These are phyloP conservation scores for Sinodicranocentrus sp. DNA, from an alignment of 2,888 invertebrate genomes.

Conservation along the genomic window DNA sequence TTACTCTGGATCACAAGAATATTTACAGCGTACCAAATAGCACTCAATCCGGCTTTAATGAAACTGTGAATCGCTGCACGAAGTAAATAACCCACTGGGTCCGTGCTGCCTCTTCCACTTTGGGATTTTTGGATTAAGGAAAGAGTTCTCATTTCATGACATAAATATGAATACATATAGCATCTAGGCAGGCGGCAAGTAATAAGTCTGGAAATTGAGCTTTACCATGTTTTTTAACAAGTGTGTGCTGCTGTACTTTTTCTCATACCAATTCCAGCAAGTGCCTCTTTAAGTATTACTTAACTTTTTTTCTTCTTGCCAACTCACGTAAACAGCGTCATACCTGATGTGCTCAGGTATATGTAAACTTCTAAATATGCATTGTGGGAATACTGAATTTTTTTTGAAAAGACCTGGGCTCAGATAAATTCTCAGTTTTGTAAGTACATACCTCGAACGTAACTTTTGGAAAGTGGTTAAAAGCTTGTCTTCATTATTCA, in stretches of 20 bases:
- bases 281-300: conserved; percentile 11
- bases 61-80: no score
- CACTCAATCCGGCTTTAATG: no score
- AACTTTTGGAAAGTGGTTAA: conserved; percentile 22
- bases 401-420: no score
- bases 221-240: no score
- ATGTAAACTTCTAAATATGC: no score
- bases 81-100: no score
- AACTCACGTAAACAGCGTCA: neutral
- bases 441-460: no score
- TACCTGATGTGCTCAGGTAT: no score
- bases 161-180: neutral
- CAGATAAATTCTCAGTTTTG: no score
- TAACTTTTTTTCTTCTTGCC: conserved; percentile 14
- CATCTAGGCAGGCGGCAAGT: neutral
- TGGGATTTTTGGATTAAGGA: conserved; percentile 3
- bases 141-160: conserved; percentile 4
- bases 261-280: conserved; percentile 14
- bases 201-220: neutral
- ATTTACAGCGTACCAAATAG: no score
- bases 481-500: conserved; percentile 17
- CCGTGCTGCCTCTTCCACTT: neutral
- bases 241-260: neutral
- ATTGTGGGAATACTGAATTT: no score
- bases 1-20: no score